These are phyloP conservation scores for Anthopleura xanthogrammica DNA, from an alignment of 92 coral and sea anemone species.

Conservation along the genomic window DNA sequence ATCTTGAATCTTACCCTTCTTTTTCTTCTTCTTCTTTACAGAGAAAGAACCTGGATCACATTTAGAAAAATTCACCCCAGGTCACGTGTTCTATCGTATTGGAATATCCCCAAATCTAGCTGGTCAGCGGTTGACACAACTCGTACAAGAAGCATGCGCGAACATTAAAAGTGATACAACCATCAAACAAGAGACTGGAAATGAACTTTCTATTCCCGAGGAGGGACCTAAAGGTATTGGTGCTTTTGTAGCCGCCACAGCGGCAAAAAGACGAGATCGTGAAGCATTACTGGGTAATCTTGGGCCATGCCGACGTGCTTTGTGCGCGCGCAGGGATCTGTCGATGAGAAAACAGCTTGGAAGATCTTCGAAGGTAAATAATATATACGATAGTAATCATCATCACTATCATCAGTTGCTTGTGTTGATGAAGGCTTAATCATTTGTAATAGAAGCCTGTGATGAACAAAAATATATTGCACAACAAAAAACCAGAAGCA, in stretches of 20 bases:
- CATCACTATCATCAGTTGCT: not conserved
- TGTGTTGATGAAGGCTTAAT: too few relatives aligned
- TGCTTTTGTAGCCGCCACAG: constrained; percentile 92
- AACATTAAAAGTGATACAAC: constrained; percentile 27
- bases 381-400: not conserved
- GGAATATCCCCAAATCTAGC: constrained; percentile 88
- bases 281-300: constrained; percentile 70
- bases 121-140: constrained; percentile 82
- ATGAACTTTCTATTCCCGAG: constrained; percentile 40
- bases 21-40: constrained; percentile 3
- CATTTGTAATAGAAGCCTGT: too few relatives aligned
- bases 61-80: constrained; percentile 82
- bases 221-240: constrained; percentile 54
- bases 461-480: too few relatives aligned
- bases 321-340: constrained; percentile 94
- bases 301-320: constrained; percentile 96
- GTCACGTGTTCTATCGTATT: constrained; percentile 88
- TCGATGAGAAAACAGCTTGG: constrained; percentile 92
- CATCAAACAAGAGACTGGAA: constrained; percentile 27
- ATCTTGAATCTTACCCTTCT: not conserved
- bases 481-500: not conserved
- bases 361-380: constrained; percentile 77
- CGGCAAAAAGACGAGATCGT: constrained; percentile 78
- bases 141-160: constrained; percentile 77
- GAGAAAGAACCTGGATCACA: constrained; percentile 89